These are phyloP conservation scores for Anolis carolinensis DNA, from an alignment of 2,113 vertebrate species.

Conservation along the genomic window DNA sequence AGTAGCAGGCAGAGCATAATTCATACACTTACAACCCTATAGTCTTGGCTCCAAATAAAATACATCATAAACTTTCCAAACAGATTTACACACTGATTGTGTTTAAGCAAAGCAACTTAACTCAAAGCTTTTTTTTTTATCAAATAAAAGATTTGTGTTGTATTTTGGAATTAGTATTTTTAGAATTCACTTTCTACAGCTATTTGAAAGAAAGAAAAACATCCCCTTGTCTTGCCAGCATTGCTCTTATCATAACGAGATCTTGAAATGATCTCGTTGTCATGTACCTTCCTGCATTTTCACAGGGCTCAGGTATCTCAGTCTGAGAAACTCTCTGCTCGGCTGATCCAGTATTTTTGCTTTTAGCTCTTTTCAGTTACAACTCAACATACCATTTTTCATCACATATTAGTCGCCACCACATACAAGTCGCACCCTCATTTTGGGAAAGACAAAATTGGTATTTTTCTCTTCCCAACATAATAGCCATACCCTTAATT, in stretches of 20 bases:
- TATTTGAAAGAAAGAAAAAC: neutral
- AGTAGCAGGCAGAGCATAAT: slow-evolving; percentile 42
- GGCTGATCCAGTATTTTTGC: slow-evolving; percentile 6
- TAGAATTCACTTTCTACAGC: slow-evolving; percentile 21
- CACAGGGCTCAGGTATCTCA: neutral
- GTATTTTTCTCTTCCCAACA: neutral
- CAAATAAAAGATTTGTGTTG: neutral
- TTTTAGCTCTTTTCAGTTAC: neutral
- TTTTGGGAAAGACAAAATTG: no score
- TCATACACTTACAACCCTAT: slow-evolving; percentile 33
- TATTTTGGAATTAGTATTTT: slow-evolving; percentile 26
- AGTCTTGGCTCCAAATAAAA: slow-evolving; percentile 29
- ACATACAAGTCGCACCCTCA: no score
- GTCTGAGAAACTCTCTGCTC: neutral
- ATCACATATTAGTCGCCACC: no score
- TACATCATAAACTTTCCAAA: slow-evolving; percentile 15
- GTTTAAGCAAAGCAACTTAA: slow-evolving; percentile 32
- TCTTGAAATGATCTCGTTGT: neutral
- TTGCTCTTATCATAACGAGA: neutral
- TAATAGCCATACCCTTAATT: neutral
- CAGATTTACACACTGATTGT: neutral
- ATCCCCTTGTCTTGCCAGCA: no score
- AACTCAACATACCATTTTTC: no score
- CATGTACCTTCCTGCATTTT: neutral
- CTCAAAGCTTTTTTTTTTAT: slow-evolving; percentile 37